phyloP scores from a whole-genome alignment of 2,888 invertebrate species.

The Drosophila subsilvestris region DNA sequence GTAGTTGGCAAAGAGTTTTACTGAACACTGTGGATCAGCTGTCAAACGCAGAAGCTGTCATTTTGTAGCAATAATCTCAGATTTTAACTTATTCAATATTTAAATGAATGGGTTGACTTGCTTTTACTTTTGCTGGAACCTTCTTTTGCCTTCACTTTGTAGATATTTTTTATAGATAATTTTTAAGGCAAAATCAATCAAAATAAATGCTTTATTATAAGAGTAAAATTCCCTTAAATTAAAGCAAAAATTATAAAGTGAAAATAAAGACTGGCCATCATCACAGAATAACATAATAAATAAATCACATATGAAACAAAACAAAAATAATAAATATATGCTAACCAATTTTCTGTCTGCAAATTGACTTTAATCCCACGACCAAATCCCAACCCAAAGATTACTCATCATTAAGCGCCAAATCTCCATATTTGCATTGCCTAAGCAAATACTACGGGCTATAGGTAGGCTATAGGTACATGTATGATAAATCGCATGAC shows the following conservation, averaged over 20 bases:
- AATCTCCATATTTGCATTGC: conserved; percentile 19
- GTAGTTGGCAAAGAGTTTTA: background rate
- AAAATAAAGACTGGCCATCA: background rate
- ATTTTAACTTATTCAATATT: background rate
- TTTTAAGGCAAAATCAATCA: no score
- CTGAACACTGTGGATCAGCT: background rate
- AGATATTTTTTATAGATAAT: background rate
- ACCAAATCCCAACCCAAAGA: conserved; percentile 14
- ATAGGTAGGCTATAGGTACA: no score
- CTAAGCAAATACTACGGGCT: conserved; percentile 13
- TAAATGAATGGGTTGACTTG: no score
- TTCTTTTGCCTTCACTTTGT: background rate
- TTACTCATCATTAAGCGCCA: conserved; percentile 32
- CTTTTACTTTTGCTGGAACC: background rate
- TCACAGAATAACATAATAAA: background rate
- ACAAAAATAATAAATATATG: background rate
- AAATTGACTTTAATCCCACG: conserved; percentile 8
- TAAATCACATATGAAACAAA: background rate
- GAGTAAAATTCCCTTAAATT: no score
- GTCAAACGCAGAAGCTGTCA: background rate
- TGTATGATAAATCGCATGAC: conserved; percentile 21
- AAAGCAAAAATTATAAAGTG: background rate
- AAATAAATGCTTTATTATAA: no score
- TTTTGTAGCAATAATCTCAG: background rate
- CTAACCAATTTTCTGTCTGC: conserved; percentile 4